Evolutionary conservation across 2,888 invertebrate genomes (phyloP).

Genomic region (Tetheella fluctuosa): DNA sequence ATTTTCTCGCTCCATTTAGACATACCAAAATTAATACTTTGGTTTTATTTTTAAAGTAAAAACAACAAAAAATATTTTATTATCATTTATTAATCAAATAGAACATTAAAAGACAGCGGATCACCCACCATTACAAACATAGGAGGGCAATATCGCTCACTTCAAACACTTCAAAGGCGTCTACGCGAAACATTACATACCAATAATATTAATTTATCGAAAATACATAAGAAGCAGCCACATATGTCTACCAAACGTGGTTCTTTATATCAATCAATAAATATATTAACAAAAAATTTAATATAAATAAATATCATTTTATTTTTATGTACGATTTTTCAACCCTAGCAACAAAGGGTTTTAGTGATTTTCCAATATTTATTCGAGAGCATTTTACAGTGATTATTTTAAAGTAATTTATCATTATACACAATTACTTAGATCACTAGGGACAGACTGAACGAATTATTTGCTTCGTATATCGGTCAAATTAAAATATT

Average conservation of each 20-base stretch:
- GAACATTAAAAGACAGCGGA: slow-evolving; percentile 10
- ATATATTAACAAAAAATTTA: not conserved
- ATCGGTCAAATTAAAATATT: not conserved
- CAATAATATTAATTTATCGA: slow-evolving; percentile 10
- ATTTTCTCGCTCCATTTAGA: no score
- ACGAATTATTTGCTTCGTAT: not conserved
- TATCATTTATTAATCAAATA: slow-evolving; percentile 10
- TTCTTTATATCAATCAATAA: not conserved
- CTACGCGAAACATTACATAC: slow-evolving; percentile 8
- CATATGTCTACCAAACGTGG: not conserved
- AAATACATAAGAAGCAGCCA: slow-evolving; percentile 4
- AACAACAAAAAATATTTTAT: not conserved
- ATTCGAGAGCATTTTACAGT: not conserved
- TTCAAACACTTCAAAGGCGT: slow-evolving; percentile 1
- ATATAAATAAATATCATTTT: not conserved
- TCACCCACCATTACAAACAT: not conserved
- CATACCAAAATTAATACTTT: no score
- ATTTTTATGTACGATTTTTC: not conserved
- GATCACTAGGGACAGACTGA: not conserved
- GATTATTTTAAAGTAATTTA: not conserved
- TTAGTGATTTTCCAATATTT: not conserved
- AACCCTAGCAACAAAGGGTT: not conserved
- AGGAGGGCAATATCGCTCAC: not conserved
- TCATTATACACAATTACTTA: not conserved
- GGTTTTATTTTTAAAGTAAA: no score